These are phyloP conservation scores for Drosophila seclusa DNA, from an alignment of 2,888 invertebrate species.

Conservation along the genomic window DNA sequence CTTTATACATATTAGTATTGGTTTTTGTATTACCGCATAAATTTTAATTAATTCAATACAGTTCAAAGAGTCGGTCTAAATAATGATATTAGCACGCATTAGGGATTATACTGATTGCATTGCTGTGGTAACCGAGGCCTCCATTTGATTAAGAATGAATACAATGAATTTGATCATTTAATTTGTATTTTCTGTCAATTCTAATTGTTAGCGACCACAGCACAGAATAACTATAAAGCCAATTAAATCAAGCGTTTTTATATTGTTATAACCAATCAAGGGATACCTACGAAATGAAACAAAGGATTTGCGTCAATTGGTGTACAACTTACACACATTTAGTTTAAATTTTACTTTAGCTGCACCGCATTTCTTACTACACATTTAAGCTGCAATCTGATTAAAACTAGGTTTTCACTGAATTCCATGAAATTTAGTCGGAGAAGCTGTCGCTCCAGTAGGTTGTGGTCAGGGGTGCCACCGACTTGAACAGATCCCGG, in stretches of 20 bases:
- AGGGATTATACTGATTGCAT: neutral
- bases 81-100: neutral
- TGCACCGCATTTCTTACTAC: conserved; percentile 23
- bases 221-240: no score
- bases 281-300: neutral
- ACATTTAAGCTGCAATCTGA: neutral
- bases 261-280: neutral
- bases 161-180: neutral
- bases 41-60: neutral
- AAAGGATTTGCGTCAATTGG: neutral
- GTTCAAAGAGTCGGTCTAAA: neutral
- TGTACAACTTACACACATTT: neutral
- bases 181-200: neutral
- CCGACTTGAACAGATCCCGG: conserved; percentile 85
- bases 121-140: neutral
- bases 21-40: neutral
- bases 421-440: conserved; percentile 73
- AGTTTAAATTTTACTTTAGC: conserved; percentile 21
- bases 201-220: no score
- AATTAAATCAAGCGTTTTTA: neutral
- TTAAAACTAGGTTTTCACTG: neutral
- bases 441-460: conserved; percentile 86
- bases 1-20: neutral
- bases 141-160: neutral
- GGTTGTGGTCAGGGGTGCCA: conserved; percentile 85